A percentile compares a stretch with the other conserved stretches of the same genome.
These are phyloP conservation scores for Pterocles burchelli DNA, from an alignment of 2,113 vertebrate species.

Conservation along the genomic window DNA sequence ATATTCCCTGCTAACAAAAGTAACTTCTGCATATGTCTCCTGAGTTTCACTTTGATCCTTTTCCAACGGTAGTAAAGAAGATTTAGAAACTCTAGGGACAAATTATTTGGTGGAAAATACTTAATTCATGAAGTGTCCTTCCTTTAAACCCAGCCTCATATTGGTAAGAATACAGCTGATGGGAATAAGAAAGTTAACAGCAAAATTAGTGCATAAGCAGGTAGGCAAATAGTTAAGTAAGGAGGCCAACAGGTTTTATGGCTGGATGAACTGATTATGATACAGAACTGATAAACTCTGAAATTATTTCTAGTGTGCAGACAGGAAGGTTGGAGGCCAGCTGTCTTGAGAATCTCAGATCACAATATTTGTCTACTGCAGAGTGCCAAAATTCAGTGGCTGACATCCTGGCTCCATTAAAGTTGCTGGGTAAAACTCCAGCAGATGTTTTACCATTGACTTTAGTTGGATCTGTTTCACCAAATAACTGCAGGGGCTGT, in stretches of 20 bases:
- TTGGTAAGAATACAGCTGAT: not conserved
- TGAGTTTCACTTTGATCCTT: not conserved
- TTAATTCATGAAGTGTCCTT: slow-evolving; percentile 45
- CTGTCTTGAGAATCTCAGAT: slow-evolving; percentile 65
- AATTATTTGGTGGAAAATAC: slow-evolving; percentile 46
- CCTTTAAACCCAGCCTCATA: slow-evolving; percentile 48
- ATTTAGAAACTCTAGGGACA: slow-evolving; percentile 54
- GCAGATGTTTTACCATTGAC: slow-evolving; percentile 66
- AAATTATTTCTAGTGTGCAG: slow-evolving; percentile 54
- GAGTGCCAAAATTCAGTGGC: slow-evolving; percentile 64
- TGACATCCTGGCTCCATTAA: slow-evolving; percentile 64
- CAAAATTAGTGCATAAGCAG: not conserved
- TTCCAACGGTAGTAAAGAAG: slow-evolving; percentile 50
- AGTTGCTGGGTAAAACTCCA: slow-evolving; percentile 63
- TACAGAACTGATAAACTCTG: slow-evolving; percentile 58
- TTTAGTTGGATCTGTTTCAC: slow-evolving; percentile 59
- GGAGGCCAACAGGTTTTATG: slow-evolving; percentile 32
- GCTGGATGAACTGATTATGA: slow-evolving; percentile 43
- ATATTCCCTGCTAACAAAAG: slow-evolving; percentile 19
- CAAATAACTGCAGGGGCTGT: slow-evolving; percentile 48
- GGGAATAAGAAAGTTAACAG: not conserved
- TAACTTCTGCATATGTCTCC: slow-evolving; percentile 10
- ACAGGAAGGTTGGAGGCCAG: slow-evolving; percentile 64
- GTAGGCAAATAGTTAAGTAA: slow-evolving; percentile 40
- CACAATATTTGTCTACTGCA: slow-evolving; percentile 58